Conservation (phyloP, 2,888 invertebrate species). For the Chelonus formosanus region DNA sequence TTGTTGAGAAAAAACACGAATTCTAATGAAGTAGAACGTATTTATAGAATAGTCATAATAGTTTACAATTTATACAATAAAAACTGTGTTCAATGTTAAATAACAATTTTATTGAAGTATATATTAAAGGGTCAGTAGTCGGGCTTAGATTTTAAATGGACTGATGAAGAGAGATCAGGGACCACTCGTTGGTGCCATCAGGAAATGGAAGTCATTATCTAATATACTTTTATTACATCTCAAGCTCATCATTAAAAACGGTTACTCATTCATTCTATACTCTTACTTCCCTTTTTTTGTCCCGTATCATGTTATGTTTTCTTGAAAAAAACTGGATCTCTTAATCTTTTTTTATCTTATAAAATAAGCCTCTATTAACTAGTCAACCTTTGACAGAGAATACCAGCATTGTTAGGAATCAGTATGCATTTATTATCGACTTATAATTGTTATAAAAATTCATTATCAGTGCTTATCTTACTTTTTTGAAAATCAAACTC, state of each 20-base stretch:
- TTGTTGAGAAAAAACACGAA: conserved; percentile 13
- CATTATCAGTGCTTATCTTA: too few relatives aligned
- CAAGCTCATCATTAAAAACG: conserved; percentile 48
- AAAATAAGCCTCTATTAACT: too few relatives aligned
- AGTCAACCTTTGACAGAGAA: neutral
- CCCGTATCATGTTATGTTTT: conserved; percentile 12
- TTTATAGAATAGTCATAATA: too few relatives aligned
- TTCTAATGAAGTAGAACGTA: neutral
- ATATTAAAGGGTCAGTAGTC: conserved; percentile 20
- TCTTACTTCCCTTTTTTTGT: conserved; percentile 3
- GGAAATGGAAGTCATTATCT: conserved; percentile 58
- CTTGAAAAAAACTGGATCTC: neutral
- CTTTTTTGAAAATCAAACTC: too few relatives aligned
- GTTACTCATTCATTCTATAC: conserved; percentile 43
- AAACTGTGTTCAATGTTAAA: conserved; percentile 3
- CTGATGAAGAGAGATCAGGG: conserved; percentile 41
- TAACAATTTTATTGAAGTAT: conserved; percentile 9
- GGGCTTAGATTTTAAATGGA: conserved; percentile 41
- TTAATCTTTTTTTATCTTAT: too few relatives aligned
- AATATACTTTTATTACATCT: conserved; percentile 57
- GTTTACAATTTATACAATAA: too few relatives aligned
- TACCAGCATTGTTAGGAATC: neutral
- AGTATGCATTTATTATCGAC: too few relatives aligned
- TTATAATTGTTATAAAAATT: too few relatives aligned
- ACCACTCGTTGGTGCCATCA: conserved; percentile 40